Conservation (phyloP, 2,113 vertebrate genomes). For the Erythrolamprus reginae region DNA sequence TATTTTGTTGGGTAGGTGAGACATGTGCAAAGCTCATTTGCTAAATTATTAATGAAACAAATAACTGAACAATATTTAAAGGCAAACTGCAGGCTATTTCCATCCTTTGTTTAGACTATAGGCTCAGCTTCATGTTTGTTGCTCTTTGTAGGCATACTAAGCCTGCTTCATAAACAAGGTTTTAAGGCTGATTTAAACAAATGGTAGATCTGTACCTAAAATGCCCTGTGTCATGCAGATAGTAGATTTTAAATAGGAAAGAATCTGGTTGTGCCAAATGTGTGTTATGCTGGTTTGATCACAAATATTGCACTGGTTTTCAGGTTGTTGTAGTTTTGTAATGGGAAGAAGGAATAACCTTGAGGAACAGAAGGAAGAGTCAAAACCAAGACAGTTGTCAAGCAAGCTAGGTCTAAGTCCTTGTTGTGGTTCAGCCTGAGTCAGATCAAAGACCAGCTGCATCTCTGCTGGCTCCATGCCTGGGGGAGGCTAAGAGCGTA, state of each 20-base stretch:
- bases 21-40: not conserved
- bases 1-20: not conserved
- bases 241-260: not conserved
- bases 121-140: not conserved
- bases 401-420: not conserved
- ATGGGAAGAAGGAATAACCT: not conserved
- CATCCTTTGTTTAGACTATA: not conserved
- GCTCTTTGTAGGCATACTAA: not conserved
- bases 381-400: not conserved
- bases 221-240: not conserved
- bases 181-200: not conserved
- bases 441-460: no score
- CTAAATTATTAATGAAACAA: not conserved
- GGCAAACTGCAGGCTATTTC: not conserved
- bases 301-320: not conserved
- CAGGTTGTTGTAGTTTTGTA: not conserved
- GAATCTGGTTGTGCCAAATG: not conserved
- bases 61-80: not conserved
- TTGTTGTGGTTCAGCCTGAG: no score
- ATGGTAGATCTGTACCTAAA: not conserved
- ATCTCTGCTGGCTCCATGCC: no score
- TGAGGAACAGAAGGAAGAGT: not conserved
- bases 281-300: not conserved
- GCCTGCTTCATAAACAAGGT: not conserved
- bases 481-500: no score